Base-by-base conservation (phyloP, 2,888 invertebrate genomes). In the Rhingia campestris region DNA sequence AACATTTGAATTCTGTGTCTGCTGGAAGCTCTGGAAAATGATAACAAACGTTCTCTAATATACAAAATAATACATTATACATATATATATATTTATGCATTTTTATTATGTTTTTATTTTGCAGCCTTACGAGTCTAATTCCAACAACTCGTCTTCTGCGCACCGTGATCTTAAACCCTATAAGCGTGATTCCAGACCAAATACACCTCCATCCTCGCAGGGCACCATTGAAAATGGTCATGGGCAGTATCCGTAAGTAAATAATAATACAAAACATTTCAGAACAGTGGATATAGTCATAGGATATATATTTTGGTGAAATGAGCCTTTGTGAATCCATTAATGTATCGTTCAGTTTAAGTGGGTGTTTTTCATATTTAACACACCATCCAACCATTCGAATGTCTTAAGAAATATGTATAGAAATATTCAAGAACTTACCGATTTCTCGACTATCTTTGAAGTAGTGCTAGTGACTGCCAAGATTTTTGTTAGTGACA, bases 101-200 rank as follows among this genome's bases (percentile, higher is more conserved):
- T 41, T 10, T n/a, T 32, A 39, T 61, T 58, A 73, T 6, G 54
- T 86, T 88, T 88, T 63, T 89, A 92, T 91, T 88, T 93, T 93
- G 89, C 93, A 94, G 92, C 94, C 94, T 76, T 94, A 94, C 89
- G 94, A 94, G 87, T 93, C 94, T 74, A 89, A 90, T 86, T 89
- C 91, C 41, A 89, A 90, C 87, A 88, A 88, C 87, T 88, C 88
- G 82, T 87, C 88, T 72, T 86, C 88, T 72, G 88, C 89, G 82
- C 88, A 88, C 91, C 93, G 91, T 89, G 93, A 88, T 88, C 90
- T 89, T 89, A 92, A 91, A 91, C 92, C 88, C 89, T 91, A 89
- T 87, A 91, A 88, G 89, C 89, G 89, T 91, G 93, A 92, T 89
- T 93, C 90, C 89, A 92, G 91, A 73, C 90, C 91, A 86, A 90